A percentile compares a stretch with the other conserved stretches of the same genome.
Conservation (phyloP, 2,113 vertebrate genomes). For the Melanostigma gelatinosum region DNA sequence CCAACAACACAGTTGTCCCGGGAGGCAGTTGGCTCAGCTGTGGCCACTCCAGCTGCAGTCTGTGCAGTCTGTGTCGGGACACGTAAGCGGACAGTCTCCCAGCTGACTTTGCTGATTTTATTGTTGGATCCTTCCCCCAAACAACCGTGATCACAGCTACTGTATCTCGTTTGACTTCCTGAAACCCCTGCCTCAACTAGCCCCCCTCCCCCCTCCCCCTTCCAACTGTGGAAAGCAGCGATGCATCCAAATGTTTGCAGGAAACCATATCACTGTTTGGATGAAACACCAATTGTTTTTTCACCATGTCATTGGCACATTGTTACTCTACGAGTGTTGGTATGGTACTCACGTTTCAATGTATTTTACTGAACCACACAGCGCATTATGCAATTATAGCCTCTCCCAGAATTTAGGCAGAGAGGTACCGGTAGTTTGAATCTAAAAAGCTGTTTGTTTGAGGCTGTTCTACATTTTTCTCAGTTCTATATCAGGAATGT, state of each 20-base stretch:
- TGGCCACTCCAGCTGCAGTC: slow-evolving; percentile 58
- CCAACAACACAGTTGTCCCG: slow-evolving; percentile 68
- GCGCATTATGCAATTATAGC: slow-evolving; percentile 65
- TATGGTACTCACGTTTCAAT: slow-evolving; percentile 43
- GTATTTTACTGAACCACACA: slow-evolving; percentile 47
- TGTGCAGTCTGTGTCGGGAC: slow-evolving; percentile 22
- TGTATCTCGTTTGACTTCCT: slow-evolving; percentile 2
- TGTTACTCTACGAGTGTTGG: slow-evolving; percentile 25
- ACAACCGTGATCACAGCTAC: slow-evolving; percentile 26
- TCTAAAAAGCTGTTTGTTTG: slow-evolving; percentile 73
- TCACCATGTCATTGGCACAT: slow-evolving; percentile 15
- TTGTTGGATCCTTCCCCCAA: not conserved
- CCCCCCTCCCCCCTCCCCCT: not conserved
- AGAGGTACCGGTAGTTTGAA: slow-evolving; percentile 66
- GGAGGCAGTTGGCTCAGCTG: slow-evolving; percentile 75
- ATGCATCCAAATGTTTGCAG: slow-evolving; percentile 10
- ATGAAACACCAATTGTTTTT: not conserved
- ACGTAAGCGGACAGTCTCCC: slow-evolving; percentile 23
- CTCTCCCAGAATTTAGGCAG: slow-evolving; percentile 56
- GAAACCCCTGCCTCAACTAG: not conserved
- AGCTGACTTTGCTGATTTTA: slow-evolving; percentile 58
- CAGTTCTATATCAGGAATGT: slow-evolving; percentile 62
- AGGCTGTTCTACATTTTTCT: slow-evolving; percentile 60
- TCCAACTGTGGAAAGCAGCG: not conserved
- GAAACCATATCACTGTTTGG: slow-evolving; percentile 4